A percentile compares a stretch with the other conserved stretches of the same genome.
Conservation (phyloP, 1,140 invertebrate species). For the Pseudomyrmex flavicornis region DNA sequence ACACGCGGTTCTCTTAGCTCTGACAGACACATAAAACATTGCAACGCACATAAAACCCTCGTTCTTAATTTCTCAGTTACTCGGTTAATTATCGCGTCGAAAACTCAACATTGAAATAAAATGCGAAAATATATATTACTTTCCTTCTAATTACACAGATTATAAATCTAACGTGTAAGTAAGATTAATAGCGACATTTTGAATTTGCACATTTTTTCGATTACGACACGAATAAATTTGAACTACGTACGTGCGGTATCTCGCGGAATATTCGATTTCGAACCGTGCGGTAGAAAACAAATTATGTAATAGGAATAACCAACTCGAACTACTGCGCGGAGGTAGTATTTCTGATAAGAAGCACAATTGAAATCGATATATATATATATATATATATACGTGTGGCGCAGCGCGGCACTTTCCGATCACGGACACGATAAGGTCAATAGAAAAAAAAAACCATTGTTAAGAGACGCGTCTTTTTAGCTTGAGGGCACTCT, state of each 20-base stretch:
- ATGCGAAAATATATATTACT: not conserved
- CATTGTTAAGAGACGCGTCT: constrained; percentile 45
- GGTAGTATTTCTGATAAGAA: constrained; percentile 3
- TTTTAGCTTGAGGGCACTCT: constrained; percentile 28
- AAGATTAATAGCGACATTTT: too few relatives aligned
- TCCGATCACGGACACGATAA: constrained; percentile 6
- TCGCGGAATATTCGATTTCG: too few relatives aligned
- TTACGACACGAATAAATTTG: too few relatives aligned
- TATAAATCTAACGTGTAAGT: too few relatives aligned
- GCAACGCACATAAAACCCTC: constrained; percentile 18
- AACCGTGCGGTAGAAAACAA: too few relatives aligned
- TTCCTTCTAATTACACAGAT: not conserved
- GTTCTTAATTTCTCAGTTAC: constrained; percentile 5
- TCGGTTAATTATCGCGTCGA: constrained; percentile 39
- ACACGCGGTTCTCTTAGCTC: constrained; percentile 31
- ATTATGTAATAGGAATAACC: not conserved
- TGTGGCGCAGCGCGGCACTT: not conserved
- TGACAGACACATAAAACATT: constrained; percentile 48
- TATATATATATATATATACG: too few relatives aligned
- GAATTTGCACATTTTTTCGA: too few relatives aligned
- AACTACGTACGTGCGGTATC: too few relatives aligned
- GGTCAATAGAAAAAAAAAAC: constrained; percentile 13
- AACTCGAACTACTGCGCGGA: not conserved
- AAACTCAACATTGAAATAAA: not conserved
- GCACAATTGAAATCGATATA: constrained; percentile 23